Percentiles rank a stretch among this genome's conserved stretches.
These are phyloP conservation scores for Cinara cedri DNA, from an alignment of 2,888 invertebrate genomes.

Conservation along the genomic window DNA sequence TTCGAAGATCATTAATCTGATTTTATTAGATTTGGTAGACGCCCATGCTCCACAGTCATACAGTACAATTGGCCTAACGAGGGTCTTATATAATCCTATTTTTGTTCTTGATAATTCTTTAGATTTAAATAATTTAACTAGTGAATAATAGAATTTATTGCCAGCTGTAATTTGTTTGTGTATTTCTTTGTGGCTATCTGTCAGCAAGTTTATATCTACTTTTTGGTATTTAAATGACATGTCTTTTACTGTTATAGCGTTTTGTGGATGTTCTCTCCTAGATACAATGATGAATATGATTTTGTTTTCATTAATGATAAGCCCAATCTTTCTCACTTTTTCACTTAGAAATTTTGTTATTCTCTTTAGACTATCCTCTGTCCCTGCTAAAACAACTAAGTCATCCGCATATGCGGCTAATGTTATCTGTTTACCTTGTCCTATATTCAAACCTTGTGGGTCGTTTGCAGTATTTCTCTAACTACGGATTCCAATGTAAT, in stretches of 20 bases:
- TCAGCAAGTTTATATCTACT: not conserved
- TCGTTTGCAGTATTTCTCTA: not conserved
- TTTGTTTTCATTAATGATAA: too few relatives aligned
- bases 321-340: conserved; percentile 2
- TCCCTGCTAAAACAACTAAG: conserved; percentile 1
- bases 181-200: not conserved
- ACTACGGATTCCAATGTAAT: too few relatives aligned
- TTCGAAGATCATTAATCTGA: not conserved
- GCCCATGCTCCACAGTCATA: not conserved
- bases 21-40: too few relatives aligned
- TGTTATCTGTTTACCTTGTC: too few relatives aligned
- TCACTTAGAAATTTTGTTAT: not conserved
- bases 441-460: not conserved
- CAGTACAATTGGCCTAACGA: not conserved
- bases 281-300: too few relatives aligned
- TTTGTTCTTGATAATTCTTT: not conserved
- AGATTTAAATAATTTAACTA: not conserved
- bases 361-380: too few relatives aligned
- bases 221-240: not conserved
- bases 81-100: too few relatives aligned
- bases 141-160: not conserved
- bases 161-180: not conserved
- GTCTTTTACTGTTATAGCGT: not conserved
- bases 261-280: too few relatives aligned
- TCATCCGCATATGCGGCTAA: not conserved